A percentile compares a stretch with the other conserved stretches of the same genome.
These are phyloP conservation scores for Trachymyrmex cornetzi DNA, from an alignment of 1,140 invertebrate species.

Conservation along the genomic window DNA sequence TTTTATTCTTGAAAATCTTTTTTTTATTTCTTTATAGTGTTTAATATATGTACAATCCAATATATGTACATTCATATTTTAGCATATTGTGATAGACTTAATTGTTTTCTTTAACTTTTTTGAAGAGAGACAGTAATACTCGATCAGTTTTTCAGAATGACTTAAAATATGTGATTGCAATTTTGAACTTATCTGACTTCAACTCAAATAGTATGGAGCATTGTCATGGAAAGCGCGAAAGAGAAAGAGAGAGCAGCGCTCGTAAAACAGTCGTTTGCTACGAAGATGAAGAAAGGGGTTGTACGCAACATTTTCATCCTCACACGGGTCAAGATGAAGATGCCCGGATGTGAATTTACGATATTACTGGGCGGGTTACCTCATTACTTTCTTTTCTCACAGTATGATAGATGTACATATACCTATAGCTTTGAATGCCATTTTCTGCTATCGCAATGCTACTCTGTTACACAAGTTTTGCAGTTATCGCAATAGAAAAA, in stretches of 20 bases:
- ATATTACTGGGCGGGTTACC: constrained; percentile 25
- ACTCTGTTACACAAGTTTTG: constrained; percentile 21
- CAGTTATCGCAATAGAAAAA: background rate
- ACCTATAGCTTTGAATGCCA: background rate
- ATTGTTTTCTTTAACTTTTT: background rate
- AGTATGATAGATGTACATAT: constrained; percentile 11
- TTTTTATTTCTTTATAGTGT: background rate
- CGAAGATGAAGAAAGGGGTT: background rate
- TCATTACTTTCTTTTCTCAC: background rate
- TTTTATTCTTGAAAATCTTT: background rate
- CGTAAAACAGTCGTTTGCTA: constrained; percentile 37
- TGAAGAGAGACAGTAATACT: background rate
- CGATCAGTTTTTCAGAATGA: background rate
- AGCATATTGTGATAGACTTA: background rate
- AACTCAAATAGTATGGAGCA: background rate
- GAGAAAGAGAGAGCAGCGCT: background rate
- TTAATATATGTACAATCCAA: no score
- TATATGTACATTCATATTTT: background rate
- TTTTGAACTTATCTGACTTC: constrained; percentile 20
- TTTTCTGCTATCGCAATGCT: constrained; percentile 7
- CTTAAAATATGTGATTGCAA: constrained; percentile 30
- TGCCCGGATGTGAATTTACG: constrained; percentile 45
- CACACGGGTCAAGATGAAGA: constrained; percentile 17
- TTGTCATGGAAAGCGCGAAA: constrained; percentile 18
- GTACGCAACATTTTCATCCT: constrained; percentile 16